These are phyloP conservation scores for Galaxea fascicularis DNA, from an alignment of 92 coral and sea anemone genomes.

Conservation along the genomic window DNA sequence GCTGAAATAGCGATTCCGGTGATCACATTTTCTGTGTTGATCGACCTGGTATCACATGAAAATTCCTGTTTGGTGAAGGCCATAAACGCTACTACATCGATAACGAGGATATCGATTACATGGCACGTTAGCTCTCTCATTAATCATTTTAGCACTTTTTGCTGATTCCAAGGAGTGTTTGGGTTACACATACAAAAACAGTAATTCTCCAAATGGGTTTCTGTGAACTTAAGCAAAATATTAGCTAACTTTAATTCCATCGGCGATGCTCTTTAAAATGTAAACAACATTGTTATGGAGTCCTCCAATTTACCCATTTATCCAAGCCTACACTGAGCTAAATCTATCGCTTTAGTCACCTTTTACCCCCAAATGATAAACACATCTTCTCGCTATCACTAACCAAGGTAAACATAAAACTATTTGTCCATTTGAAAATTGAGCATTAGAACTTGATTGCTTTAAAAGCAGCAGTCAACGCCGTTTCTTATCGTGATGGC, in stretches of 20 bases:
- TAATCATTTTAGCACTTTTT: constrained; percentile 10
- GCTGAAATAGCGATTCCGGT: background rate
- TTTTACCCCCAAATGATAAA: constrained; percentile 18
- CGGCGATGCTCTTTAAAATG: background rate
- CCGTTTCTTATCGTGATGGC: too few species aligned
- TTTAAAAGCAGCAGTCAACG: too few species aligned
- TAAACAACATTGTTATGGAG: background rate
- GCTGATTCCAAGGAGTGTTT: constrained; percentile 13
- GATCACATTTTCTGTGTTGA: background rate
- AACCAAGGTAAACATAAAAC: background rate
- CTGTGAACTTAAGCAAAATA: background rate
- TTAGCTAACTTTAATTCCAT: background rate
- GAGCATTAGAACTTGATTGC: background rate
- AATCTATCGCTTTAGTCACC: constrained; percentile 13
- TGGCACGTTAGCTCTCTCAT: background rate
- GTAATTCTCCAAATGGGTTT: background rate
- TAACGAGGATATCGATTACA: constrained; percentile 7
- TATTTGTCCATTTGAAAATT: background rate
- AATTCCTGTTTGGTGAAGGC: background rate
- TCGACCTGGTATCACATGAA: background rate
- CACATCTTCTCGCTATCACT: background rate
- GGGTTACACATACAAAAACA: constrained; percentile 1
- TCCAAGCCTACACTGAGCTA: background rate
- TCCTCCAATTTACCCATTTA: background rate
- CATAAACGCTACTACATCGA: background rate